Conservation (phyloP, 2,888 invertebrate species). For the Lamellibrachia columna region DNA sequence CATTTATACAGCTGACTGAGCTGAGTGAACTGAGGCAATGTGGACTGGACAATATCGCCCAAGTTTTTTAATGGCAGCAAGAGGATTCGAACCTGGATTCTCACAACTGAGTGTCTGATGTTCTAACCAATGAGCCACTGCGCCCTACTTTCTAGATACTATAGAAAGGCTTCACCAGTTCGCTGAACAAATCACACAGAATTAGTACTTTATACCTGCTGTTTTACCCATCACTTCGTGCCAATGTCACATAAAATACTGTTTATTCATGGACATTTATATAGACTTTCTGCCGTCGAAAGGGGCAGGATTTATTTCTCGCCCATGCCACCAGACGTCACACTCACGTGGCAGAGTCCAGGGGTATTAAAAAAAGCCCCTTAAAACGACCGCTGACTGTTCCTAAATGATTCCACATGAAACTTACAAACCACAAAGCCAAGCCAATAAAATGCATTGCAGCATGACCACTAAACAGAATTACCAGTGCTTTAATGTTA, state of each 20-base stretch:
- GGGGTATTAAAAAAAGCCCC: not conserved
- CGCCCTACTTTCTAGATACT: too few species aligned
- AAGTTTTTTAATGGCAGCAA: too few species aligned
- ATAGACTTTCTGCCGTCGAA: not conserved
- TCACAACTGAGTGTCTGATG: too few species aligned
- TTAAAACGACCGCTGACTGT: not conserved
- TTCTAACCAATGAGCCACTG: too few species aligned
- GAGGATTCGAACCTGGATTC: too few species aligned
- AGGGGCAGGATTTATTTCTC: not conserved
- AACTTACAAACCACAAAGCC: not conserved
- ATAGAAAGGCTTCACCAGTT: not conserved
- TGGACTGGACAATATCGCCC: too few species aligned
- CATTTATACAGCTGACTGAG: too few species aligned
- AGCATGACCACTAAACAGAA: not conserved
- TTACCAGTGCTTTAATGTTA: not conserved
- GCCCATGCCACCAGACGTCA: not conserved
- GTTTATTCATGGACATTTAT: not conserved
- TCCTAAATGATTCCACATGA: not conserved
- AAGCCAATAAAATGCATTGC: constrained; percentile 6
- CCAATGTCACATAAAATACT: not conserved
- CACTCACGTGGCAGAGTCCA: not conserved
- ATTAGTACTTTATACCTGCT: not conserved
- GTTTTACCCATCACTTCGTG: not conserved
- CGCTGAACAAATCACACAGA: not conserved
- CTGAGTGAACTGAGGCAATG: too few species aligned